A percentile compares a stretch with the other conserved stretches of the same genome.
phyloP scores from a whole-genome alignment of 2,888 invertebrate genomes.

The Aleiodes alternator region DNA sequence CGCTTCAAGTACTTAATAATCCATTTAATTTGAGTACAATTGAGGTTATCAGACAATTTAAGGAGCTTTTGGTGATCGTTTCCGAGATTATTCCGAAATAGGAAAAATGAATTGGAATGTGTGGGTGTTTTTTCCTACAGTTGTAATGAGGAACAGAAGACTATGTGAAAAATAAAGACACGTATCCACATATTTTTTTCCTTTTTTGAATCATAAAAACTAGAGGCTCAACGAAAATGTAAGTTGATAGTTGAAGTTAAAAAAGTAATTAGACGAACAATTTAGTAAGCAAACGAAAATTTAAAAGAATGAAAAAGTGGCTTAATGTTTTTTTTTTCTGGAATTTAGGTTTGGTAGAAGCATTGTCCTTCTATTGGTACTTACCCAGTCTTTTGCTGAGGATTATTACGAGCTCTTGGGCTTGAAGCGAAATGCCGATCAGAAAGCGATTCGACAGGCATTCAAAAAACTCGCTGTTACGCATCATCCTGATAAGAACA shows the following conservation, averaged over 20 bases:
- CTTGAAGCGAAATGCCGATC: conserved; percentile 81
- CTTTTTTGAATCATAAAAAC: not conserved
- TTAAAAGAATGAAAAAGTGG: too few species aligned
- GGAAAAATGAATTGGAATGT: conserved; percentile 9
- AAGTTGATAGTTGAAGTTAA: too few species aligned
- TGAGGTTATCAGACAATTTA: not conserved
- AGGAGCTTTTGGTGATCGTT: not conserved
- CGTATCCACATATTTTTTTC: not conserved
- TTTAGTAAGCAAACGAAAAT: too few species aligned
- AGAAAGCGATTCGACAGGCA: conserved; percentile 84
- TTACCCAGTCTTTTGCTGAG: conserved; percentile 62
- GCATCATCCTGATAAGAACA: conserved; percentile 86
- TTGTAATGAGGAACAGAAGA: not conserved
- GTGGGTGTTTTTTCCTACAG: conserved; percentile 5
- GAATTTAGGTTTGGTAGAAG: not conserved
- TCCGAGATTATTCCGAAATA: conserved; percentile 10
- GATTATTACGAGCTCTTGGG: conserved; percentile 84
- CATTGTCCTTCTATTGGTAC: conserved; percentile 38
- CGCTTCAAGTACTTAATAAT: not conserved
- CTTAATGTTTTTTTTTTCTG: not conserved
- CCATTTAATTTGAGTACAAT: not conserved
- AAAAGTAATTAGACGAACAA: too few species aligned
- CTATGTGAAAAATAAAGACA: conserved; percentile 6
- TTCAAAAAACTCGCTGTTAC: conserved; percentile 86
- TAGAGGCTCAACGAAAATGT: too few species aligned